phyloP scores from a whole-genome alignment of 2,113 vertebrate species.

The Toxotes chatareus region DNA sequence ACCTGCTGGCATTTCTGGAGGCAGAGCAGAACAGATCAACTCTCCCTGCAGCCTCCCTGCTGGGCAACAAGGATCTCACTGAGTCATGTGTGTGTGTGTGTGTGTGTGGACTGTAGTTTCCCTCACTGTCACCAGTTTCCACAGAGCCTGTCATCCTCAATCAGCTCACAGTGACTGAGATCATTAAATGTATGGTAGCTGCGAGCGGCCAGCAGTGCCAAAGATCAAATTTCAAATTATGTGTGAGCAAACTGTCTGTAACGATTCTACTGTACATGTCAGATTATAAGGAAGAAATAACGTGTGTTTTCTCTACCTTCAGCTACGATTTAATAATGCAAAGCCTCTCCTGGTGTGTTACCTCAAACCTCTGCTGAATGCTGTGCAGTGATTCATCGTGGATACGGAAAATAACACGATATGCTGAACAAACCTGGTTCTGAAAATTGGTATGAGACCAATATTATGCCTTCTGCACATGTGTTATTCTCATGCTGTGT shows the following conservation, averaged over 20 bases:
- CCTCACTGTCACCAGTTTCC: constrained; percentile 54
- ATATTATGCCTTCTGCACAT: neutral
- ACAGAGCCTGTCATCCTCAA: constrained; percentile 53
- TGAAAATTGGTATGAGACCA: neutral
- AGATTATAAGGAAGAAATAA: neutral
- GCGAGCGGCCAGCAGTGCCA: neutral
- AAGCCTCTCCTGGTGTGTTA: neutral
- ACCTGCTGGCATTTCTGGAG: constrained; percentile 70
- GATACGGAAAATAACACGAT: constrained; percentile 4
- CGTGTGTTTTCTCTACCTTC: neutral
- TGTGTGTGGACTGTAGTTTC: constrained; percentile 47
- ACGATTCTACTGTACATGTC: neutral
- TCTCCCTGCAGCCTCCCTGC: constrained; percentile 53
- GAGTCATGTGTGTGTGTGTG: constrained; percentile 56
- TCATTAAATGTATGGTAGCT: constrained; percentile 24
- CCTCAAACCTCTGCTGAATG: neutral
- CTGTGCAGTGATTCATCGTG: neutral
- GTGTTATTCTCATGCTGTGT: neutral
- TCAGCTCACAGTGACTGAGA: constrained; percentile 45
- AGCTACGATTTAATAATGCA: neutral
- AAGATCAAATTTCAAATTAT: neutral
- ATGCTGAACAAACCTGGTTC: neutral
- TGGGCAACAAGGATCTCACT: constrained; percentile 70
- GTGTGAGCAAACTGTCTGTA: neutral
- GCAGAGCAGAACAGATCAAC: constrained; percentile 56